Evolutionary conservation across 2,888 invertebrate species (phyloP), one percentile per base, ranked within the genome.

Genomic region (Zhuqinia jingwanae): DNA sequence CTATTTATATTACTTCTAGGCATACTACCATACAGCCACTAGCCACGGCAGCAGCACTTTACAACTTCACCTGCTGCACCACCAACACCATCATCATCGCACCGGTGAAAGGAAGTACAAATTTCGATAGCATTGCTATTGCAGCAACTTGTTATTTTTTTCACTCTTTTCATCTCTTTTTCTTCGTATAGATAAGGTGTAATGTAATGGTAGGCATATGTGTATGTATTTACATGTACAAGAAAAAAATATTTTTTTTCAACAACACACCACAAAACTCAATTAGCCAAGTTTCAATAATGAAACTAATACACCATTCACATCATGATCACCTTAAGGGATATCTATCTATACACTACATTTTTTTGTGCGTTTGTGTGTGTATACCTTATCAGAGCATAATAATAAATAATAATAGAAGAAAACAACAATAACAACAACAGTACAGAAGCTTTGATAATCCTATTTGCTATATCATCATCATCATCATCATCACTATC

Each of bases 81-180:
- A 56, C 53, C 53, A n/a, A n/a, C 63, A 63, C 36, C 30, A 3
- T 22, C n/a, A 17, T 17, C 17, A 6, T 36, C 36, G 60, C n/a
- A 25, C 15, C 22, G 22, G 47, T 10, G 27, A 15, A 65, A 47
- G 45, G 22, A 45, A 56, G 53, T 20, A n/a, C 36, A 17, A 56
- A 36, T 60, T 10, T 60, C 3, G 60, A 13, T 13, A 13, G 60
- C 27, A 60, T 6, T 42, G 58, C 45, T 22, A 25, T 45, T 30
- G 58, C 42, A 2, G 45, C 70, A 70, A 50, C 36, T 76, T 25
- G 2, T 36, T 36, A 36, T 58, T 58, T 76, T 56, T 80, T n/a
- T n/a, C 58, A 80, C 25, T 68, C 58, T 80, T 80, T 63, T 58
- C 63, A 30, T 63, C 70, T n/a, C 27, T 63, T 75, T 80, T 70